Percentiles rank a stretch among this genome's conserved stretches.
Evolutionary conservation across 2,888 invertebrate species (phyloP).

Genomic region (Melikaiella ostensackeni): DNA sequence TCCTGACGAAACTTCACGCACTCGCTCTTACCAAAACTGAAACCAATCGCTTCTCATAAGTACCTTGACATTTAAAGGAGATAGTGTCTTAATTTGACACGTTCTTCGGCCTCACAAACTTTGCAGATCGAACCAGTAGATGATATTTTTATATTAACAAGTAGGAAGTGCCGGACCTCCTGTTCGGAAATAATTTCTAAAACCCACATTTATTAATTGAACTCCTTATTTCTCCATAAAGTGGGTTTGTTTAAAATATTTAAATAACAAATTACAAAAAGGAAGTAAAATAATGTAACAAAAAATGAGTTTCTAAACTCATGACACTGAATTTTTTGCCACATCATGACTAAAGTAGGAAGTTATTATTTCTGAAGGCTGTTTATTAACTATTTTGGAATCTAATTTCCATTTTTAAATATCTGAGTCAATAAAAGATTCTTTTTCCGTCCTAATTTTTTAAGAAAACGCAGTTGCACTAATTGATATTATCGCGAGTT

Average conservation of each 20-base stretch:
- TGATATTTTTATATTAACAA: not conserved
- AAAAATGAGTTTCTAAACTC: no score
- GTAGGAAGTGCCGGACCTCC: not conserved
- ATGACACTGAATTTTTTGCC: no score
- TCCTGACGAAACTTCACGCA: not conserved
- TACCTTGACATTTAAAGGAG: constrained; percentile 38
- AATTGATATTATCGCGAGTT: constrained; percentile 5
- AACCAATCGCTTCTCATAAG: constrained; percentile 5
- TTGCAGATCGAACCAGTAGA: not conserved
- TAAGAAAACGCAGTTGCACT: not conserved
- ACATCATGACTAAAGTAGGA: no score
- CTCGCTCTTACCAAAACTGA: not conserved
- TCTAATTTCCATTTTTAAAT: not conserved
- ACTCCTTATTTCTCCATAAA: not conserved
- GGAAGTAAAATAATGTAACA: no score
- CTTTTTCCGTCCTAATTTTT: not conserved
- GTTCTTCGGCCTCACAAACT: constrained; percentile 20
- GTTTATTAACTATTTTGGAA: not conserved
- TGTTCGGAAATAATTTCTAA: not conserved
- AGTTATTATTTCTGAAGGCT: no score
- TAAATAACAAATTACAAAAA: no score
- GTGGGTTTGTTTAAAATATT: no score
- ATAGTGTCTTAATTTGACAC: constrained; percentile 17
- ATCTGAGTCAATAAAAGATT: not conserved
- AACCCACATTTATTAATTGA: not conserved